Conservation (phyloP, 64 coral and sea anemone species). For the Actinia tenebrosa region DNA sequence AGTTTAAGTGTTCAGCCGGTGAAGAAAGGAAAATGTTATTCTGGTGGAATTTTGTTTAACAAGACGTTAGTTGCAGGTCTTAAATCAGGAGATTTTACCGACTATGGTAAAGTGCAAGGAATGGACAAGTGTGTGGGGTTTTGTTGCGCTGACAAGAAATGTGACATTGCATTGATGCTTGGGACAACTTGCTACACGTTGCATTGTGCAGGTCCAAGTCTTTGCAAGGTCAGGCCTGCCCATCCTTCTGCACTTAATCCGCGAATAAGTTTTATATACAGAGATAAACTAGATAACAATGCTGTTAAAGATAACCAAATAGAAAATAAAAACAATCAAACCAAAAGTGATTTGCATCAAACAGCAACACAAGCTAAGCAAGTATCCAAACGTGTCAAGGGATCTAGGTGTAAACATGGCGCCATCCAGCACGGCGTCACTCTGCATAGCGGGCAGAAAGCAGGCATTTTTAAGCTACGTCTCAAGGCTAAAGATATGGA, state of each 20-base stretch:
- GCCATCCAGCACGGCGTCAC: conserved; percentile 43
- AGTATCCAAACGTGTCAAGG: conserved; percentile 11
- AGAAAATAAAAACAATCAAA: background rate
- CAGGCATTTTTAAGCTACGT: conserved; percentile 51
- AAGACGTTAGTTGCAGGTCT: conserved; percentile 36
- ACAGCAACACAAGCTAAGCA: background rate
- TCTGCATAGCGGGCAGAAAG: conserved; percentile 40
- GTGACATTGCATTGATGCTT: conserved; percentile 49
- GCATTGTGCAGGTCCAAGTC: conserved; percentile 27
- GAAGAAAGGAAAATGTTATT: background rate
- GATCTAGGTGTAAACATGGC: conserved; percentile 26
- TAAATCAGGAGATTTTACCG: conserved; percentile 54
- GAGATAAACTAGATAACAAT: background rate
- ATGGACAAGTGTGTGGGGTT: conserved; percentile 32
- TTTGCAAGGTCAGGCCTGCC: conserved; percentile 33
- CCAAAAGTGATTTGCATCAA: background rate
- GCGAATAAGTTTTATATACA: conserved; percentile 31
- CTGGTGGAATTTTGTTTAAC: conserved; percentile 19
- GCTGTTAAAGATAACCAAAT: background rate
- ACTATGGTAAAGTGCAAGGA: conserved; percentile 41
- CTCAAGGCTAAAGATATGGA: conserved; percentile 39
- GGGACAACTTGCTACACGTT: conserved; percentile 40
- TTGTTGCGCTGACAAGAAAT: conserved; percentile 38
- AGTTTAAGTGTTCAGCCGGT: background rate
- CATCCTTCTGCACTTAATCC: conserved; percentile 30